These are phyloP conservation scores for Drosophila tsacasi DNA, from an alignment of 1,140 invertebrate species.

Conservation along the genomic window DNA sequence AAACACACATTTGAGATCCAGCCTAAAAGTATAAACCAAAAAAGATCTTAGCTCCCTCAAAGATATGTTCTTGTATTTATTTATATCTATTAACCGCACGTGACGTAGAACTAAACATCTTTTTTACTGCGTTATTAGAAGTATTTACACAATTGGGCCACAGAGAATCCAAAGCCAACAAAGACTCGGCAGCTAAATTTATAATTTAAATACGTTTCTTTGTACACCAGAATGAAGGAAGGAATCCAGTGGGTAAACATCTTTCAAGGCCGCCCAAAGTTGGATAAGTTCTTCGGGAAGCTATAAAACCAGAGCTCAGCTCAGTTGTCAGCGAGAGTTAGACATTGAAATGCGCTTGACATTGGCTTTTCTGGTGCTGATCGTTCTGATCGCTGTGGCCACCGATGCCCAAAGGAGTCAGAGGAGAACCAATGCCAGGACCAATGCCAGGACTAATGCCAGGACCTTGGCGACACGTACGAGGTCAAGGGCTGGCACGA, in stretches of 20 bases:
- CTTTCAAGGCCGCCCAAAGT: constrained; percentile 23
- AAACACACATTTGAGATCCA: not conserved
- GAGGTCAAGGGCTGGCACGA: not conserved
- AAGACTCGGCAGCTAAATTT: not conserved
- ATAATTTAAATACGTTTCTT: constrained; percentile 14
- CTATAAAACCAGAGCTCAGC: constrained; percentile 30
- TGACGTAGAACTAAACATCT: constrained; percentile 8
- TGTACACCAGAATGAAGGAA: constrained; percentile 9
- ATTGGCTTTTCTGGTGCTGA: constrained; percentile 26
- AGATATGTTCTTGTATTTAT: not conserved
- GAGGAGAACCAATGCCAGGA: not conserved
- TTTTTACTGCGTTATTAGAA: constrained; percentile 2
- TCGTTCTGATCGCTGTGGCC: constrained; percentile 31
- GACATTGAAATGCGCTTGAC: constrained; percentile 38
- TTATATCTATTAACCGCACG: constrained; percentile 1
- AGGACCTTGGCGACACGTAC: constrained; percentile 11
- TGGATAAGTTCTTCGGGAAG: not conserved
- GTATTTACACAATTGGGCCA: constrained; percentile 44
- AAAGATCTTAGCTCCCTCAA: not conserved
- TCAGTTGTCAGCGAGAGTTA: not conserved
- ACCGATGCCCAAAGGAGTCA: constrained; percentile 39
- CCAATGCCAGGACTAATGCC: not conserved
- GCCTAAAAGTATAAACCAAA: constrained; percentile 19
- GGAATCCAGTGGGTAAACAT: constrained; percentile 29
- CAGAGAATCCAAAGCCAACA: not conserved